phyloP scores from a whole-genome alignment of 2,113 vertebrate species.

The Ptilonorhynchus violaceus region DNA sequence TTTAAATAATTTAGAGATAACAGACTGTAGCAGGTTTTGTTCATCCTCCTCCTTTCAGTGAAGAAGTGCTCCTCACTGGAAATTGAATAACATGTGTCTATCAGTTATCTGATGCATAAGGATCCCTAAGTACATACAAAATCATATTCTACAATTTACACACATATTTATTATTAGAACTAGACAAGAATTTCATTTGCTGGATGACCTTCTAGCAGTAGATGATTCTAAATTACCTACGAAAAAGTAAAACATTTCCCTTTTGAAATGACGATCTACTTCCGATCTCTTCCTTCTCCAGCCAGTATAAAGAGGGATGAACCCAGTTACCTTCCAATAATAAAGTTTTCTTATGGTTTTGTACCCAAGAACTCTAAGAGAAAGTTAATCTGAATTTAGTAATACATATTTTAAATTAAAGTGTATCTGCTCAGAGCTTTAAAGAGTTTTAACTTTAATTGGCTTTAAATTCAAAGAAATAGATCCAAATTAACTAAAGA shows the following conservation, averaged over 20 bases:
- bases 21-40: background rate
- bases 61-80: background rate
- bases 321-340: background rate
- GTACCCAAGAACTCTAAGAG: background rate
- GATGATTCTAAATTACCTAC: background rate
- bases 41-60: background rate
- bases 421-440: background rate
- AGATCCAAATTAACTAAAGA: background rate
- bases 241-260: background rate
- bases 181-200: background rate
- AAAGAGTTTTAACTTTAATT: background rate
- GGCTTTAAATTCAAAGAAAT: background rate
- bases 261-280: background rate
- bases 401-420: background rate
- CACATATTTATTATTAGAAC: background rate
- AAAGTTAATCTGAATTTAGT: background rate
- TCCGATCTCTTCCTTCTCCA: background rate
- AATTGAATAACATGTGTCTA: background rate
- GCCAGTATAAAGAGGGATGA: background rate
- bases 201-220: background rate
- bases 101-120: background rate
- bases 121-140: background rate
- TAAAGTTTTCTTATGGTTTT: background rate
- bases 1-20: background rate
- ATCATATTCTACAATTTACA: background rate